Evolutionary conservation across 2,797 vertebrate genomes (phyloP), one percentile per base, ranked within the genome.

Genomic region (Presbytis comata): DNA sequence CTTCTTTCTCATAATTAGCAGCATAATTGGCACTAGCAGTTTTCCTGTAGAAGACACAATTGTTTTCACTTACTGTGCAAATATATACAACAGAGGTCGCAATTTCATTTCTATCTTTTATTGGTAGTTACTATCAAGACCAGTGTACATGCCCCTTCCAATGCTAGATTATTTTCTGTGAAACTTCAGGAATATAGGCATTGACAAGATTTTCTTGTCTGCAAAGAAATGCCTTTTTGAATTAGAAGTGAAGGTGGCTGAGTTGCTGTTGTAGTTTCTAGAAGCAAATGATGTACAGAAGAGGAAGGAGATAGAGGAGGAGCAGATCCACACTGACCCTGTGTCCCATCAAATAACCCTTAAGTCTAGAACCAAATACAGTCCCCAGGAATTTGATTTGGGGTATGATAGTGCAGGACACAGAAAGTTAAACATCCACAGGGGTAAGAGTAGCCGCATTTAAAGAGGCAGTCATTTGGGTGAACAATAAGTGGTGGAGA

Each of bases 31-130:
- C 26, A 94, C 39, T n/a, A 89, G 48, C 30, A 59, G 19, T 67
- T 61, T 83, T 48, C 41, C 75, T 30, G 41, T 8, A 28, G 41
- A 91, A 91, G 39, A 78, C 39, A 81, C 24, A 19, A 46, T 55
- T 87, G 95, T 93, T 89, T 86, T 88, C 30, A 95, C 59, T 87
- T 96, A 83, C 55, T 48, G 12, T 67, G 24, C 9, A 94, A 89
- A n/a, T 89, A 30, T 61, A 50, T 91, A 59, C 57, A 75, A 11
- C 41, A 70, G 16, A 93, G 44, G 55, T 96, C 55, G 70, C 9
- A 48, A 41, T 94, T 48, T 50, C 22, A 64, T 87, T 74, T 12
- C 28, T 89, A 19, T 79, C 9, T 72, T 44, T 55, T 72, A 59
- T 75, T 93, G 59, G 6, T 46, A 82, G 70, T 91, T 80, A 83